Evolutionary conservation across 2,113 vertebrate genomes (phyloP).

Genomic region (Lepisosteus osseus): DNA sequence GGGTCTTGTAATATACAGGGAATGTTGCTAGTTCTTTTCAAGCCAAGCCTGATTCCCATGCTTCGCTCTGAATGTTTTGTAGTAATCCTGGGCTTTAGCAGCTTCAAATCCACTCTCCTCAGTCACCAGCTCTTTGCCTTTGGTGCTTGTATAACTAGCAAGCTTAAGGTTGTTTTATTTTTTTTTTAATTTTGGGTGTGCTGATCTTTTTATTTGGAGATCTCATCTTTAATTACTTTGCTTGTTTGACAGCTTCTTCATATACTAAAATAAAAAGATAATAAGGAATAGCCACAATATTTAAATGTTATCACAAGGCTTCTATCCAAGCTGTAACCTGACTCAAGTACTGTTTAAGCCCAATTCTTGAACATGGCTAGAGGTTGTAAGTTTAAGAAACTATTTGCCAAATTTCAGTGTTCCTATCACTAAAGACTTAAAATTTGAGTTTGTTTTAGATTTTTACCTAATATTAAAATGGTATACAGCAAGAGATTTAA

Average conservation of each 20-base stretch:
- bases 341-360: neutral
- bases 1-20: constrained; percentile 42
- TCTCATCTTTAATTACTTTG: neutral
- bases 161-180: constrained; percentile 19
- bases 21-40: constrained; percentile 54
- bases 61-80: constrained; percentile 68
- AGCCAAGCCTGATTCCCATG: constrained; percentile 50
- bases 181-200: neutral
- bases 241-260: constrained; percentile 34
- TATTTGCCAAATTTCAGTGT: neutral
- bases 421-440: neutral
- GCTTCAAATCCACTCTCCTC: constrained; percentile 51
- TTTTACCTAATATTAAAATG: too few relatives aligned
- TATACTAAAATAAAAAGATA: constrained; percentile 29
- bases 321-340: neutral
- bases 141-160: constrained; percentile 57
- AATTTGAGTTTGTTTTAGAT: too few relatives aligned
- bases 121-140: constrained; percentile 50
- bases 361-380: neutral
- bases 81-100: constrained; percentile 56
- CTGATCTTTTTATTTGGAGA: constrained; percentile 1
- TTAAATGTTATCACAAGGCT: neutral
- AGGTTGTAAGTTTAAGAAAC: neutral
- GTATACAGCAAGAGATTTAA: too few relatives aligned
- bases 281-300: neutral